Evolutionary conservation across 1,140 invertebrate genomes (phyloP).

Genomic region (Ptiloglossa arizonensis): DNA sequence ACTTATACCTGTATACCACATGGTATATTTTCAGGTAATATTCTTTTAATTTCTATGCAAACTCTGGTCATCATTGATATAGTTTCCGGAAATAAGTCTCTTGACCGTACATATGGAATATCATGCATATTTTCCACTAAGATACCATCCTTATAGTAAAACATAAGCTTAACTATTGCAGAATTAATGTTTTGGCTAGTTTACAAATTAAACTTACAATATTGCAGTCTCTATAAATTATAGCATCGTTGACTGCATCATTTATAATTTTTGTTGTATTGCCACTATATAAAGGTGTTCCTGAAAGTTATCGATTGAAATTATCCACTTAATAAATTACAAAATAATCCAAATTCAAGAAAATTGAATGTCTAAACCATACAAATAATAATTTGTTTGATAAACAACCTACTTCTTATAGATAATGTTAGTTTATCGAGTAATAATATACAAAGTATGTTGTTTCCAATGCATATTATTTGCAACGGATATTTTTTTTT

Average conservation of each 20-base stretch:
- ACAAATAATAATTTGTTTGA: background rate
- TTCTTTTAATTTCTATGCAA: conserved; percentile 82
- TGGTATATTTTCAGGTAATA: conserved; percentile 79
- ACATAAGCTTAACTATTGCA: background rate
- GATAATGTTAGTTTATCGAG: background rate
- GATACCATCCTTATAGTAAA: conserved; percentile 85
- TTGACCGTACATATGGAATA: conserved; percentile 87
- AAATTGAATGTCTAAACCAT: background rate
- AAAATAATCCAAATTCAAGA: background rate
- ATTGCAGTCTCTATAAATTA: conserved; percentile 82
- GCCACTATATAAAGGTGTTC: conserved; percentile 82
- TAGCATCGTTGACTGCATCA: conserved; percentile 83
- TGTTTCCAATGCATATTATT: conserved; percentile 8
- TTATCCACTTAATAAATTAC: background rate
- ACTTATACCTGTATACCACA: conserved; percentile 85
- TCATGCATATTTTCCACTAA: conserved; percentile 95
- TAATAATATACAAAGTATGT: background rate
- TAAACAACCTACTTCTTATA: background rate
- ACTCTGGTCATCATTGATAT: conserved; percentile 87
- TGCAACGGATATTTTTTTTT: background rate
- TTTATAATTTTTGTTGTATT: conserved; percentile 82
- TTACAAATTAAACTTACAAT: conserved; percentile 81
- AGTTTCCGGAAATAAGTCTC: conserved; percentile 86
- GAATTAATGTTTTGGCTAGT: background rate
- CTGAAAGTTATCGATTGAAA: conserved; percentile 75